These are phyloP conservation scores for Apis cerana DNA, from an alignment of 1,140 invertebrate genomes.

Conservation along the genomic window DNA sequence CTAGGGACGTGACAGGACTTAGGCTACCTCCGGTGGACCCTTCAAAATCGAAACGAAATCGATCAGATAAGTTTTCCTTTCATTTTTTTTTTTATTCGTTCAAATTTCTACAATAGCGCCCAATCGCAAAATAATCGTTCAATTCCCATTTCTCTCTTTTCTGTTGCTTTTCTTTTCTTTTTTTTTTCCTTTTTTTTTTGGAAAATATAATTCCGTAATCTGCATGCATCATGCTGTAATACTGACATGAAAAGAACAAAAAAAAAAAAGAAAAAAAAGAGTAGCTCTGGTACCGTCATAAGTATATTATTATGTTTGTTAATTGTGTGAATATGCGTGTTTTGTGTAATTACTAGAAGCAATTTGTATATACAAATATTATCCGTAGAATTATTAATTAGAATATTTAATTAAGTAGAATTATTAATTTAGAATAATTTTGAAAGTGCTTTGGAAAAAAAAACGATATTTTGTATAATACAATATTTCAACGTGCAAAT, in stretches of 20 bases:
- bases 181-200: background rate
- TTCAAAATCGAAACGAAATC: slow-evolving; percentile 62
- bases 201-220: background rate
- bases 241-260: background rate
- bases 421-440: too few species aligned
- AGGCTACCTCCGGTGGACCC: slow-evolving; percentile 79
- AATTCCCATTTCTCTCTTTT: background rate
- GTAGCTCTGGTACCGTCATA: background rate
- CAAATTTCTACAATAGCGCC: slow-evolving; percentile 15
- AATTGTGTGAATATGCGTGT: background rate
- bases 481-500: background rate
- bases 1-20: slow-evolving; percentile 81
- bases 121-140: slow-evolving; percentile 19
- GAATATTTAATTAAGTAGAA: too few species aligned
- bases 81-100: slow-evolving; percentile 3
- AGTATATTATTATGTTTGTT: slow-evolving; percentile 12
- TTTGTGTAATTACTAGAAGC: background rate
- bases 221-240: slow-evolving; percentile 45
- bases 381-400: background rate
- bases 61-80: background rate
- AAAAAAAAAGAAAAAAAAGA: background rate
- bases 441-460: too few species aligned
- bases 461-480: background rate
- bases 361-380: background rate
- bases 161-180: too few species aligned